phyloP scores from a whole-genome alignment of 1,140 invertebrate species.

The Idris sp. region DNA sequence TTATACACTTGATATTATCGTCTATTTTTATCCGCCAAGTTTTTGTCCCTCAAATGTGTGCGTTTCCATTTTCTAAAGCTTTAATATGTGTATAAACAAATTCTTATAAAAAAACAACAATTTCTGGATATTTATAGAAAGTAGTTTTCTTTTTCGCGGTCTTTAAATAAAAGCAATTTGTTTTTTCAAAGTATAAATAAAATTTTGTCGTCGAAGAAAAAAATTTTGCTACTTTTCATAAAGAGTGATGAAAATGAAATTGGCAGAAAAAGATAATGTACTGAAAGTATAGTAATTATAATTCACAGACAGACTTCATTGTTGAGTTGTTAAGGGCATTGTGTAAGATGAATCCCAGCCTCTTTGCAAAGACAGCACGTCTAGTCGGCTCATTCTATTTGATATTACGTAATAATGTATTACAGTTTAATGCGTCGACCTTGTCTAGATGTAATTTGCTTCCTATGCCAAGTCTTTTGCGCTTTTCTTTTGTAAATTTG shows the following conservation, averaged over 20 bases:
- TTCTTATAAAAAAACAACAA: no score
- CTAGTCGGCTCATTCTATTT: conserved; percentile 69
- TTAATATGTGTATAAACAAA: no score
- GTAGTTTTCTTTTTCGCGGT: no score
- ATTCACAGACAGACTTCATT: conserved; percentile 50
- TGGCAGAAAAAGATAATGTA: background rate
- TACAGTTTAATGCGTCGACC: conserved; percentile 74
- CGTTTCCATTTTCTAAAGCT: no score
- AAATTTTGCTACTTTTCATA: no score
- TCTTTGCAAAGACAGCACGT: conserved; percentile 72
- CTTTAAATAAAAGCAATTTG: no score
- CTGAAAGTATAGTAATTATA: conserved; percentile 12
- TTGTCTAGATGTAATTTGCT: conserved; percentile 73
- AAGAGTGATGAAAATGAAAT: background rate
- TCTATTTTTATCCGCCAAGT: background rate
- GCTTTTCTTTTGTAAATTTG: no score
- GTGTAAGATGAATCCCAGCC: conserved; percentile 65
- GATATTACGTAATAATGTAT: conserved; percentile 73
- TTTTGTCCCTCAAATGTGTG: no score
- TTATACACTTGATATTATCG: background rate
- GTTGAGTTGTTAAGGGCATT: conserved; percentile 56
- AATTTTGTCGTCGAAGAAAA: no score
- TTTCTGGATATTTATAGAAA: no score
- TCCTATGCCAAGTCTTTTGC: conserved; percentile 63
- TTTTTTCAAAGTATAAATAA: no score